Base-by-base conservation (phyloP, 2,113 vertebrate species). In the Micronycteris hirsuta region DNA sequence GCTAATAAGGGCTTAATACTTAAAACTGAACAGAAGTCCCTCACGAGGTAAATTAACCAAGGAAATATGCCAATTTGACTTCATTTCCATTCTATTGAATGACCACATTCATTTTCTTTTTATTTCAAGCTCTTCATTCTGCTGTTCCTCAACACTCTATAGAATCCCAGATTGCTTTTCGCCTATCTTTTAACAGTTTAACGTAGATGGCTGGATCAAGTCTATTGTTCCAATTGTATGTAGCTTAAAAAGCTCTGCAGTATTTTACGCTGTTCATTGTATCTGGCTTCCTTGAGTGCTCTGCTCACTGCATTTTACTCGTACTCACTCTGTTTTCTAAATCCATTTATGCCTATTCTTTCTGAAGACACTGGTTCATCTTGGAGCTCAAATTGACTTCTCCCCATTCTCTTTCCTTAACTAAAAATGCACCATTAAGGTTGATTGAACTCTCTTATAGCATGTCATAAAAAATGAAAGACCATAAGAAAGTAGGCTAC, bases 311-410 rank as follows among this genome's bases (percentile, higher is more conserved):
- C 97, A 95, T 98, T 98, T 99, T 96, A 90, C 98, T 98, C 87
- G 95, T 97, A 77, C 96, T 97, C 98, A 89, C 98, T 98, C 97
- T 98, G 97, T 97, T 98, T 98, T 98, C 98, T 98, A 98, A 98
- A 98, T 96, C 98, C 97, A 98, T 98, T 99, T 98, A 97, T 96
- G 97, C 93, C 97, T 98, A 93, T 97, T 98, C 89, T 97, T 94
- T 97, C 95, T 98, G 92, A 97, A 98, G 95, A 96, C 96, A 97
- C 97, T 98, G 97, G 98, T 98, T 98, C 97, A 92, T 98, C 97
- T 97, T 97, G 97, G 98, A 98, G 97, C 98, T 98, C 98, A 98
- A 98, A 99, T 98, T 99, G 98, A 99, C 98, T 99, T 98, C 97
- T 98, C 98, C 96, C 93, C 97, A 98, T 98, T 98, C 98, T 98